Evolutionary conservation across 2,888 invertebrate genomes (phyloP).

Genomic region (Boloria euphrosyne): DNA sequence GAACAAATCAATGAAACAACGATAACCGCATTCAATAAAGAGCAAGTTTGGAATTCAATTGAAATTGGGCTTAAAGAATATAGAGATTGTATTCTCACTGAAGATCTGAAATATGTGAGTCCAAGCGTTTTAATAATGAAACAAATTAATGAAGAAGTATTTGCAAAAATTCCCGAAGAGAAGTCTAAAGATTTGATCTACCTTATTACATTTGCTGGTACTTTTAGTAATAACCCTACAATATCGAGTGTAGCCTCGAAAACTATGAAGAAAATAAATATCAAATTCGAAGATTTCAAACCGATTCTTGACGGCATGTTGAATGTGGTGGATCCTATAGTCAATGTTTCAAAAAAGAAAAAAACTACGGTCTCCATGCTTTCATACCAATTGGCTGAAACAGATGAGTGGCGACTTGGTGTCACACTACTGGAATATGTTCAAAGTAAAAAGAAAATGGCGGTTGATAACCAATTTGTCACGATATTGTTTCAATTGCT

Average conservation of each 20-base stretch:
- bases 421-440: constrained; percentile 91
- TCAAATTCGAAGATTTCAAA: constrained; percentile 84
- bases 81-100: constrained; percentile 68
- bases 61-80: constrained; percentile 79
- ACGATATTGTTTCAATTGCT: constrained; percentile 89
- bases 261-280: constrained; percentile 84
- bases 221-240: constrained; percentile 82
- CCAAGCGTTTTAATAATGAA: constrained; percentile 80
- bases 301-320: constrained; percentile 84
- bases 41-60: constrained; percentile 83
- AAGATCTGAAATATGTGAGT: constrained; percentile 59
- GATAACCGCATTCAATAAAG: constrained; percentile 63
- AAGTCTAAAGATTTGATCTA: constrained; percentile 76
- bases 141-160: constrained; percentile 81
- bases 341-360: constrained; percentile 64
- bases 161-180: constrained; percentile 71
- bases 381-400: constrained; percentile 84
- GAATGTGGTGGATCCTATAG: constrained; percentile 68
- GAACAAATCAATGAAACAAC: constrained; percentile 80
- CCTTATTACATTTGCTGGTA: constrained; percentile 79
- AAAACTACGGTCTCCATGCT: constrained; percentile 71
- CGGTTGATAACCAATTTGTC: constrained; percentile 85
- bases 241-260: constrained; percentile 84
- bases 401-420: constrained; percentile 89
- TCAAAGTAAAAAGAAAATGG: constrained; percentile 92